Conservation (phyloP, 2,113 vertebrate genomes). For the Caloenas nicobarica region DNA sequence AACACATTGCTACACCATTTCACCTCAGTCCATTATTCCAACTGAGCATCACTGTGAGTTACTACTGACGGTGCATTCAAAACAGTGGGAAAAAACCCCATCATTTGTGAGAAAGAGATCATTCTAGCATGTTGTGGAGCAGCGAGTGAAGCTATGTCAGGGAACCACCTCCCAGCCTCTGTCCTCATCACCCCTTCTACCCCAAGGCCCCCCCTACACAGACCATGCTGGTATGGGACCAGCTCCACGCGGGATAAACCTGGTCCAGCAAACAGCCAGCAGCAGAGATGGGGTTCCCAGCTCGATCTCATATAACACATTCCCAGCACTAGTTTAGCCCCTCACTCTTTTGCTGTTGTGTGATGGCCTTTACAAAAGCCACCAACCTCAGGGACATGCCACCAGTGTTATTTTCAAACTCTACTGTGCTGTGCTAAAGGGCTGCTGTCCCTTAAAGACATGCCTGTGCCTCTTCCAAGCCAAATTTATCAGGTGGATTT, state of each 20-base stretch:
- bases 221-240: neutral
- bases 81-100: neutral
- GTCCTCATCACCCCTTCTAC: neutral
- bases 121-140: neutral
- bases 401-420: neutral
- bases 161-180: neutral
- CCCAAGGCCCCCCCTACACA: neutral
- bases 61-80: neutral
- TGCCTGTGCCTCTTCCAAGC: neutral
- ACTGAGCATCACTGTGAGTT: neutral
- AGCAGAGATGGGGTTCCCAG: neutral
- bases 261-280: neutral
- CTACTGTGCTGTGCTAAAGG: neutral
- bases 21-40: neutral
- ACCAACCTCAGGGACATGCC: neutral
- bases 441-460: neutral
- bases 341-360: neutral
- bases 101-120: neutral
- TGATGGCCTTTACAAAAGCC: neutral
- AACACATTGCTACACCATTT: neutral
- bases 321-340: neutral
- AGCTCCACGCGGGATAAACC: neutral
- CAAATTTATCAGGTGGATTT: neutral
- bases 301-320: accelerated
- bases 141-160: neutral